Evolutionary conservation across 2,797 vertebrate species (phyloP), one percentile per base, ranked within the genome.

Genomic region (Oreonectes daqikongensis): DNA sequence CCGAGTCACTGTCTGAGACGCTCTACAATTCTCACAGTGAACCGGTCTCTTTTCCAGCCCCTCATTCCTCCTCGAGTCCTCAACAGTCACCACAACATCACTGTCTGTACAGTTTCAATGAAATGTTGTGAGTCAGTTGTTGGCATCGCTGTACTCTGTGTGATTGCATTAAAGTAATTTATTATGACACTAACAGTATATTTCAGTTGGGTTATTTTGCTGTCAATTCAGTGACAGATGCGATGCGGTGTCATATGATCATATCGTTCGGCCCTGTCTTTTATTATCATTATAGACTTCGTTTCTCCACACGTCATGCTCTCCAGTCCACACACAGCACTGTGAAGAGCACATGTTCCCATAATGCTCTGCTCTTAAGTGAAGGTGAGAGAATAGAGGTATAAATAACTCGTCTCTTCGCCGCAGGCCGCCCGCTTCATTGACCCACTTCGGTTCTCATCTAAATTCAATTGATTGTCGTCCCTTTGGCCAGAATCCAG

Each of bases 41-140:
- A 96, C 95, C 95, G 95, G 95, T 96, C 95, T 96, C 95, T 96
- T 96, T 96, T 96, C 92, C 95, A 94, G 95, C 93, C 93, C 90
- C 94, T 96, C 93, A 89, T 77, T 89, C 91, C 87, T 83, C 94
- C 92, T 90, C 94, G 4, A 40, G 22, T 38, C 42, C 2, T 35
- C 20, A 30, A 18, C 12, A 1, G 24, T 30, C 17, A 9, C 7
- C 17, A 60, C 17, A 24, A 24, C 52, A 7, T 57, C 9, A 55
- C 7, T 35, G 17, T 26, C 24, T 59, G 18, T 42, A 18, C 12
- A 38, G 14, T 48, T 32, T 48, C 5, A 60, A 32, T 32, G 6
- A 32, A 55, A 46, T 48, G 14, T 26, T n/a, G 40, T 40, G 3
- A 28, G 18, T 44, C 5, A 44, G 24, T 30, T 14, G 9, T 10